A percentile compares a stretch with the other conserved stretches of the same genome.
Conservation (phyloP, 2,888 invertebrate species). For the Opisthograptis luteolata region DNA sequence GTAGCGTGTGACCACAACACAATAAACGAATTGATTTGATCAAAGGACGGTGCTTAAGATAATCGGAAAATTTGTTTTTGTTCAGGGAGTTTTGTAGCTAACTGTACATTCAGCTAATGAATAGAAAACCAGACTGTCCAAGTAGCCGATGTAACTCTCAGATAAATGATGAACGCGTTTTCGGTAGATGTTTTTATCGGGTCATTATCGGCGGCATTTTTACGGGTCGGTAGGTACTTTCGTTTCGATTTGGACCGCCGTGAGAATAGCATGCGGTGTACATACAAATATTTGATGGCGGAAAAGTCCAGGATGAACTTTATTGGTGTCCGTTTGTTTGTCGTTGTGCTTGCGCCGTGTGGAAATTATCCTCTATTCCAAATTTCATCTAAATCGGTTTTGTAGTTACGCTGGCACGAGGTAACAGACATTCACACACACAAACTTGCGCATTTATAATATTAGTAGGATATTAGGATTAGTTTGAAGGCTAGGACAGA, state of each 20-base stretch:
- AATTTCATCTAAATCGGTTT: no score
- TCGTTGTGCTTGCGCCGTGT: background rate
- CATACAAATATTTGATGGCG: background rate
- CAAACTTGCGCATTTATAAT: no score
- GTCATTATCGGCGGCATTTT: conserved; percentile 61
- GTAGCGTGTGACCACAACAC: no score
- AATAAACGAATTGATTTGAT: no score
- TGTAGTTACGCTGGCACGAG: no score
- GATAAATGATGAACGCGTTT: conserved; percentile 79
- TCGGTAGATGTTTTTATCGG: conserved; percentile 60
- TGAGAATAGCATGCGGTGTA: conserved; percentile 11
- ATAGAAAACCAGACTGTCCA: conserved; percentile 72
- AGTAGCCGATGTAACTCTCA: conserved; percentile 70
- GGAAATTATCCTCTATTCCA: no score
- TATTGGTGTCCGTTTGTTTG: background rate
- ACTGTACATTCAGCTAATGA: conserved; percentile 75
- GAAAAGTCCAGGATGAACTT: background rate
- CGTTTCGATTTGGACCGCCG: conserved; percentile 32
- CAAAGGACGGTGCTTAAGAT: no score
- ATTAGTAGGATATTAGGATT: no score
- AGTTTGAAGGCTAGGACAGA: no score
- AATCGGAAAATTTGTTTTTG: no score
- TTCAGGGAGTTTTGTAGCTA: no score
- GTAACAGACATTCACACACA: no score
- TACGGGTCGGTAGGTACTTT: conserved; percentile 44